Evolutionary conservation across 2,888 invertebrate genomes (phyloP).

Genomic region (Eupithecia inturbata): DNA sequence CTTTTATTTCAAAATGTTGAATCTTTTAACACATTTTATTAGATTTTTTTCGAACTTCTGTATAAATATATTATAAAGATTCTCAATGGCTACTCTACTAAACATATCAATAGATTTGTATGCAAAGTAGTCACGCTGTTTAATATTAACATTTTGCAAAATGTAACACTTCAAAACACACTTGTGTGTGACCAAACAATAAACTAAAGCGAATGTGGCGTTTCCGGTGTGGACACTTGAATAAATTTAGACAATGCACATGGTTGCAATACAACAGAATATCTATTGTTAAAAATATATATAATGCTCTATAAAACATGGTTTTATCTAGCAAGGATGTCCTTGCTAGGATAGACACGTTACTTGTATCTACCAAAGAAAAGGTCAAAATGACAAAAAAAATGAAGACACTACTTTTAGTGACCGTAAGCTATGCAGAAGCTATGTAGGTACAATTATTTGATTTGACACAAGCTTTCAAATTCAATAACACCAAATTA

Average conservation of each 20-base stretch:
- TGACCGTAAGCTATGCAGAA: constrained; percentile 28
- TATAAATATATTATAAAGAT: neutral
- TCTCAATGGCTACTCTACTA: neutral
- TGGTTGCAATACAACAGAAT: constrained; percentile 28
- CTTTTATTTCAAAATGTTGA: neutral
- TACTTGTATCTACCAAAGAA: neutral
- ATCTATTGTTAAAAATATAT: neutral
- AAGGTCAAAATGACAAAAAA: constrained; percentile 39
- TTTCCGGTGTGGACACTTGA: constrained; percentile 44
- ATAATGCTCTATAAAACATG: neutral
- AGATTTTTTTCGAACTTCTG: neutral
- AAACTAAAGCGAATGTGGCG: constrained; percentile 37
- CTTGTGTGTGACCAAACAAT: constrained; percentile 25
- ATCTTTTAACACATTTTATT: neutral
- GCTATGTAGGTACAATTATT: neutral
- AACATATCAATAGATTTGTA: neutral
- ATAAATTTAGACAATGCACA: constrained; percentile 42
- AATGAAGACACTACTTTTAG: constrained; percentile 44
- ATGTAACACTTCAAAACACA: neutral
- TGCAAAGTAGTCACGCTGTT: neutral
- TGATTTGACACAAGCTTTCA: neutral
- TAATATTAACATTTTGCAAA: neutral
- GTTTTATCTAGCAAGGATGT: neutral
- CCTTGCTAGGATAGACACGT: neutral
- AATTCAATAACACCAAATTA: neutral